phyloP scores from a whole-genome alignment of 2,888 invertebrate genomes.

The Andrena flavipes region DNA sequence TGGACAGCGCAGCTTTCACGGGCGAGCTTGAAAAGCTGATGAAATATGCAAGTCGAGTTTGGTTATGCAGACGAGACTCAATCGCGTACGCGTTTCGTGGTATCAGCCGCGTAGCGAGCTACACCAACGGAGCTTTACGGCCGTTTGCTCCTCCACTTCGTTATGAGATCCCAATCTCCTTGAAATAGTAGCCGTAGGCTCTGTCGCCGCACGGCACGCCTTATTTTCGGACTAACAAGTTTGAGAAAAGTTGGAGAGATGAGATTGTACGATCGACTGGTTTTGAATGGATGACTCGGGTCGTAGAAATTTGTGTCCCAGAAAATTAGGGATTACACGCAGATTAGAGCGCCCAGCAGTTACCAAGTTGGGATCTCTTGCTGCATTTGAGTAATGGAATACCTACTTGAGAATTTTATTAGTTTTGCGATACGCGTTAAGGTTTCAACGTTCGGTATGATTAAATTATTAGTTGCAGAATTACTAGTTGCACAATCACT shows the following conservation, averaged over 20 bases:
- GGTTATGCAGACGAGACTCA: conserved; percentile 51
- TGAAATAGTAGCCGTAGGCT: conserved; percentile 42
- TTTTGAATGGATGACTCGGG: background rate
- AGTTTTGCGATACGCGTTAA: too few relatives aligned
- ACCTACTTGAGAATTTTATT: too few relatives aligned
- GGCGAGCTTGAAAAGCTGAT: conserved; percentile 61
- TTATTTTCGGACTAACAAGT: conserved; percentile 16
- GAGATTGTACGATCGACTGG: background rate
- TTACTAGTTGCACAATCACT: too few relatives aligned
- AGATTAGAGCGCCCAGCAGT: too few relatives aligned
- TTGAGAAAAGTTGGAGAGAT: too few relatives aligned
- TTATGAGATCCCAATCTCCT: conserved; percentile 48
- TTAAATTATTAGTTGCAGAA: too few relatives aligned
- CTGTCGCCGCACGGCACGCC: conserved; percentile 17
- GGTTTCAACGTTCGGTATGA: too few relatives aligned
- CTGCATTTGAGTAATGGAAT: too few relatives aligned
- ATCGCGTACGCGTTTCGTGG: conserved; percentile 32
- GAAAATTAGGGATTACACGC: background rate
- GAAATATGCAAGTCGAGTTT: conserved; percentile 78
- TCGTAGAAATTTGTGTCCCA: background rate
- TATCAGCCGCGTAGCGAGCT: conserved; percentile 60
- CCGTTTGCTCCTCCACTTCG: conserved; percentile 1
- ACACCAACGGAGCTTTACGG: conserved; percentile 35
- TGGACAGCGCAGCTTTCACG: conserved; percentile 51
- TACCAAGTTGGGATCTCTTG: too few relatives aligned